Conservation (phyloP, 2,113 vertebrate species). For the Mirounga angustirostris region DNA sequence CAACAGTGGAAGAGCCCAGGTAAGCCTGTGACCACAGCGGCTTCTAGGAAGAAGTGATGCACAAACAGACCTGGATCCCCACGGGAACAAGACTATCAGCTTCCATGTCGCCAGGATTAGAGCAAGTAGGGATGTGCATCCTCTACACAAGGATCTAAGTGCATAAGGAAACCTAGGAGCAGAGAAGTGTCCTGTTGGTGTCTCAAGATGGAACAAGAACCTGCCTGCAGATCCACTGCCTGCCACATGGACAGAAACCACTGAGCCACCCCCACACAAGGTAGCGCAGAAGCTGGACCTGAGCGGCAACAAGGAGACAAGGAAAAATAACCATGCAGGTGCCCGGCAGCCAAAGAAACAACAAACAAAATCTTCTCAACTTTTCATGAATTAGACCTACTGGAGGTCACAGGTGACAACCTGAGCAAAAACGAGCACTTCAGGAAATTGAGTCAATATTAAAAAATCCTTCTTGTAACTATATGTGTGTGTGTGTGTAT, state of each 20-base stretch:
- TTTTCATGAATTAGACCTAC: background rate
- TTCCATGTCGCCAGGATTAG: background rate
- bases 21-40: background rate
- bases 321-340: background rate
- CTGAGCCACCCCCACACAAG: fast-evolving
- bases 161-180: background rate
- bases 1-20: background rate
- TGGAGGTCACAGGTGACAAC: background rate
- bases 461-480: background rate
- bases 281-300: background rate
- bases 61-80: background rate
- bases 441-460: background rate
- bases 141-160: background rate
- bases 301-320: background rate
- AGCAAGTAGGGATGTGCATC: background rate
- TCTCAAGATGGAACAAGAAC: background rate
- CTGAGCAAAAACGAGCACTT: background rate
- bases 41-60: background rate
- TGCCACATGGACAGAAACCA: background rate
- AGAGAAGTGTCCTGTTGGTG: background rate
- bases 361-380: background rate
- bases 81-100: background rate
- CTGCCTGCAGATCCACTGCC: background rate
- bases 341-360: background rate
- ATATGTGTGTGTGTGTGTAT: too few relatives aligned